phyloP scores from a whole-genome alignment of 2,888 invertebrate species.

The Drepanosiphum platanoidis region DNA sequence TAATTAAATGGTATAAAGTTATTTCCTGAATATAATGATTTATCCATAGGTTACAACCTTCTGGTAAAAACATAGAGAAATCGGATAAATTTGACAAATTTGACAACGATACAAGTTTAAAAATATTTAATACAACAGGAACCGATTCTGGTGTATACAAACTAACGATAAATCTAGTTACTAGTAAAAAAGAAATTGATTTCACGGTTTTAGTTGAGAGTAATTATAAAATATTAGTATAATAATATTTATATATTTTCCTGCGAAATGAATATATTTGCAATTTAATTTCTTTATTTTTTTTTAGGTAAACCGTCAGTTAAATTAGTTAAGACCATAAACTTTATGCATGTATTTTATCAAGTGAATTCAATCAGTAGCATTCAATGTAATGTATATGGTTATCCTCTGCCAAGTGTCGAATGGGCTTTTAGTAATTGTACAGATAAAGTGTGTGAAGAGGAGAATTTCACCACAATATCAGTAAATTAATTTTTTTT shows the following conservation, averaged over 20 bases:
- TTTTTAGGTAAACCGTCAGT: slow-evolving; percentile 64
- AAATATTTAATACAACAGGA: too few species aligned
- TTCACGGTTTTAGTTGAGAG: slow-evolving; percentile 71
- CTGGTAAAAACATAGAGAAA: too few species aligned
- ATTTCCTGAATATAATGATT: too few species aligned
- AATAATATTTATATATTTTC: too few species aligned
- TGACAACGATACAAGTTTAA: too few species aligned
- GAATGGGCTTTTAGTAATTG: slow-evolving; percentile 70
- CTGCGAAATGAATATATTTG: too few species aligned
- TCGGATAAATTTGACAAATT: too few species aligned
- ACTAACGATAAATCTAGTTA: slow-evolving; percentile 70
- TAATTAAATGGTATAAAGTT: too few species aligned
- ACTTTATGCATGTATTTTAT: slow-evolving; percentile 9
- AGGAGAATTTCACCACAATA: not conserved
- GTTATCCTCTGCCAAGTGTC: slow-evolving; percentile 72
- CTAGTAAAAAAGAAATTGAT: slow-evolving; percentile 67
- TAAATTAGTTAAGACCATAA: slow-evolving; percentile 8
- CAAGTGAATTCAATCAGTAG: slow-evolving; percentile 63
- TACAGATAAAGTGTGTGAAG: slow-evolving; percentile 59
- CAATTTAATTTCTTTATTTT: not conserved
- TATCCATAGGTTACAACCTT: too few species aligned
- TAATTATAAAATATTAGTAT: slow-evolving; percentile 64
- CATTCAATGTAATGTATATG: slow-evolving; percentile 71
- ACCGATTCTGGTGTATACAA: slow-evolving; percentile 73
- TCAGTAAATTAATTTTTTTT: not conserved